Evolutionary conservation across 2,113 vertebrate species (phyloP).

Genomic region (Embiotoca jacksoni): DNA sequence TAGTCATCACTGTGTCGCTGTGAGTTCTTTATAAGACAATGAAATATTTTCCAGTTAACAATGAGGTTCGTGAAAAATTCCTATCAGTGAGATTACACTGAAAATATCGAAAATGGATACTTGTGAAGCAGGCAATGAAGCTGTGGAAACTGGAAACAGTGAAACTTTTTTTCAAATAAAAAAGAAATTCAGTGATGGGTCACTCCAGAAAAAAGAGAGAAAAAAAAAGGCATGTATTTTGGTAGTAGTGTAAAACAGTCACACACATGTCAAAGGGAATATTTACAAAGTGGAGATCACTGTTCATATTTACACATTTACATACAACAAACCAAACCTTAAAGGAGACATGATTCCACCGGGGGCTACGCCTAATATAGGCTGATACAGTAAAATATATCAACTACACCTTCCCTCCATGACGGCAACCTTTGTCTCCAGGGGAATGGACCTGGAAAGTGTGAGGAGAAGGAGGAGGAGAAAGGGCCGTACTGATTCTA

Average conservation of each 20-base stretch:
- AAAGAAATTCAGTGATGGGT: constrained; percentile 28
- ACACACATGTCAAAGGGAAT: constrained; percentile 64
- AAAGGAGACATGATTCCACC: constrained; percentile 63
- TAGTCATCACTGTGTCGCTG: constrained; percentile 37
- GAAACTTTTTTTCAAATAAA: constrained; percentile 4
- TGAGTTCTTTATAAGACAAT: constrained; percentile 51
- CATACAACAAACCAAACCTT: constrained; percentile 67
- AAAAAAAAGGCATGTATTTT: constrained; percentile 45
- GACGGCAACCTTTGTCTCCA: constrained; percentile 56
- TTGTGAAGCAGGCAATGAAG: constrained; percentile 49
- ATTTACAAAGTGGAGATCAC: constrained; percentile 74
- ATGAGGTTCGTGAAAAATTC: constrained; percentile 28
- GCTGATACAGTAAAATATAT: constrained; percentile 68
- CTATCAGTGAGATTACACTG: constrained; percentile 32
- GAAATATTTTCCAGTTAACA: constrained; percentile 46
- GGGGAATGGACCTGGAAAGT: constrained; percentile 36
- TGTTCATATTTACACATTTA: constrained; percentile 79
- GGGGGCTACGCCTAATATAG: constrained; percentile 79
- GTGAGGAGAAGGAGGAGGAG: not conserved
- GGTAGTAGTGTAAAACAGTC: constrained; percentile 74
- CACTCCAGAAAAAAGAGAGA: constrained; percentile 18
- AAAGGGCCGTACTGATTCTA: constrained; percentile 10
- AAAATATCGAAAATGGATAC: constrained; percentile 7
- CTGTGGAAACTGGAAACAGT: constrained; percentile 16
- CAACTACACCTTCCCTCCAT: constrained; percentile 57